A percentile compares a stretch with the other conserved stretches of the same genome.
Conservation (phyloP, 2,113 vertebrate genomes). For the Coptodon bakossiorum region DNA sequence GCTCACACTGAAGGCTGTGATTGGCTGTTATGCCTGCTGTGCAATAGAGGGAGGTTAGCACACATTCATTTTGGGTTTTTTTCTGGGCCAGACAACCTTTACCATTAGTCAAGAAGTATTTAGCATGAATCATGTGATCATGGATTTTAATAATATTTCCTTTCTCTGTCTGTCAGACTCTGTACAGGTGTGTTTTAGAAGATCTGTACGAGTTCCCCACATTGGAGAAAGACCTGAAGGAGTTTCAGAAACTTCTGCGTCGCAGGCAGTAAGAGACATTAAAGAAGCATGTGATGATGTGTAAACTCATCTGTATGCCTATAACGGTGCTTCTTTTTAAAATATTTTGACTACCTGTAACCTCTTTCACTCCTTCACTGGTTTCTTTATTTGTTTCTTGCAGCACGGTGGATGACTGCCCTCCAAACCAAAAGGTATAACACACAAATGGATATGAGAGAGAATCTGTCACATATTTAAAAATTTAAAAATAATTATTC, state of each 20-base stretch:
- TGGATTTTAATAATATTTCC: neutral
- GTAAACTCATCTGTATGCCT: neutral
- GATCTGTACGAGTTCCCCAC: slow-evolving; percentile 93
- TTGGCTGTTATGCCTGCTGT: neutral
- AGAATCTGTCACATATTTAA: neutral
- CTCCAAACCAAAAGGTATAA: slow-evolving; percentile 79
- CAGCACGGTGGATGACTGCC: slow-evolving; percentile 96
- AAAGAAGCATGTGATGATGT: neutral
- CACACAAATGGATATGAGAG: neutral
- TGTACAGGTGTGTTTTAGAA: slow-evolving; percentile 93
- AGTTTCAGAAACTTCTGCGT: slow-evolving; percentile 94
- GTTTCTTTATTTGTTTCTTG: neutral
- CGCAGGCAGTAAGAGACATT: slow-evolving; percentile 89
- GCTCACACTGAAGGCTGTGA: neutral
- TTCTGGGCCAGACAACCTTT: neutral
- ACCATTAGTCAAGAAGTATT: neutral
- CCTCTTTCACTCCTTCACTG: neutral
- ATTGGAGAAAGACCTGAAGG: slow-evolving; percentile 94
- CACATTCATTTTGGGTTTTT: neutral
- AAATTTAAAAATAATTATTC: neutral
- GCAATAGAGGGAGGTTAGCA: neutral
- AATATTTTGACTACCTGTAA: neutral
- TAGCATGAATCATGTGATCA: neutral
- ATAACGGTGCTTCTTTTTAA: neutral
- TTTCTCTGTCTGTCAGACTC: slow-evolving; percentile 71